Evolutionary conservation across 2,888 invertebrate species (phyloP), one percentile per base, ranked within the genome.

Genomic region (Macaria liturata): DNA sequence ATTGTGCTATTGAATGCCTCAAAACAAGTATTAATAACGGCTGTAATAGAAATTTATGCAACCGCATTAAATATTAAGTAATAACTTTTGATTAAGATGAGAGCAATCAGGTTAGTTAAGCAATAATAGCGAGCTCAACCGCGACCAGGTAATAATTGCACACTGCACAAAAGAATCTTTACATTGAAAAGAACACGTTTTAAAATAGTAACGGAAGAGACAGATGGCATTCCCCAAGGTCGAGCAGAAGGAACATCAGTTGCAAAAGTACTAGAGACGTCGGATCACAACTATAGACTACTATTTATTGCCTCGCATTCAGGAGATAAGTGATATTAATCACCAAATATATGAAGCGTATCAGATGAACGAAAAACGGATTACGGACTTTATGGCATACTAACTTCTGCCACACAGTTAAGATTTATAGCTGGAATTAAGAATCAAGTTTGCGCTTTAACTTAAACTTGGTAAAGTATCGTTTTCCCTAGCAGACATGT

Each of bases 21-120:
- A 57, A 59, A 68, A 63, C 59, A 51, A 56, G 54, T 60, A 64
- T 72, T 66, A 63, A 65, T 64, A 54, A 59, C 51, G 34, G 34
- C 34, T 46, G 56, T 46, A 62, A 61, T 67, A 65, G 62, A 42
- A 66, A 62, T 63, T 66, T 66, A 73, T 67, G 68, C 72, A 74
- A 74, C 66, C 64, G 62, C 67, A 72, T 67, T 68, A 62, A 60
- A 60, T 56, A 67, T 71, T 66, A 69, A 71, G 63, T 70, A 71
- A 69, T 63, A 61, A 49, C 34, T 34, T 62, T 56, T 53, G 52
- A 46, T 49, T 37, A 51, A 43, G 43, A 32, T 37, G n/a, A 32
- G 5, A 37, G 34, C 9, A 32, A 4, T 42, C 46, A 30, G 37
- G n/a, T 45, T 31, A 42, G 42, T n/a, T 42, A 9, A 9, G 0